A percentile compares a stretch with the other conserved stretches of the same genome.
Conservation (phyloP, 2,113 vertebrate species). For the Heliornis fulica region DNA sequence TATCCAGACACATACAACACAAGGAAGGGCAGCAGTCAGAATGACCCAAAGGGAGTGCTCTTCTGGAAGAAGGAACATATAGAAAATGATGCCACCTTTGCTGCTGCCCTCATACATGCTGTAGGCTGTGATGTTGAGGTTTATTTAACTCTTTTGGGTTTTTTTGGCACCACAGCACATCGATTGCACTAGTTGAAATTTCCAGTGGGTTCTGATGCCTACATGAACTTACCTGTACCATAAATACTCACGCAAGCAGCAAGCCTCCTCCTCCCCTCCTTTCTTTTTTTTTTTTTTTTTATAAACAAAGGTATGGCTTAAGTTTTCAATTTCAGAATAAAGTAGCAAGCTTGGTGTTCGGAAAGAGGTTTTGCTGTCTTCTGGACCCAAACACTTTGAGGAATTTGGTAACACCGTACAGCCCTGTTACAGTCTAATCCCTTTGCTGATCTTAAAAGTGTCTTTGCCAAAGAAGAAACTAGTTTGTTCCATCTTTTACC, state of each 20-base stretch:
- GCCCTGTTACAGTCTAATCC: not conserved
- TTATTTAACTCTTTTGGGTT: not conserved
- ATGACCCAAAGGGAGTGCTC: not conserved
- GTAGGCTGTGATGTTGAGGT: not conserved
- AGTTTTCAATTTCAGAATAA: not conserved
- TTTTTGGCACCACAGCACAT: not conserved
- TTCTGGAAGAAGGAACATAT: not conserved
- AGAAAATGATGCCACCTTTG: not conserved
- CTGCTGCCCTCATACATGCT: not conserved
- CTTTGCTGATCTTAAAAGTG: not conserved
- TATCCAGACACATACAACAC: not conserved
- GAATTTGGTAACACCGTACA: not conserved
- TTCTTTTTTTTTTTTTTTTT: not conserved
- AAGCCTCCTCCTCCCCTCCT: accelerated
- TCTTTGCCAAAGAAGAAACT: not conserved
- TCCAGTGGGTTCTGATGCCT: not conserved
- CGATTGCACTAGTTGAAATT: not conserved
- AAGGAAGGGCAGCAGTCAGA: not conserved
- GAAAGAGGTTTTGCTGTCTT: not conserved
- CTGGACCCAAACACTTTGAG: not conserved
- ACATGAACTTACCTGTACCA: not conserved
- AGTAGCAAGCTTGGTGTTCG: not conserved
- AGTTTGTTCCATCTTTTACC: not conserved
- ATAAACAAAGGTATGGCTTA: not conserved
- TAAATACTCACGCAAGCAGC: not conserved